Conservation (phyloP, 2,797 vertebrate species). For the Myotis pilosus region DNA sequence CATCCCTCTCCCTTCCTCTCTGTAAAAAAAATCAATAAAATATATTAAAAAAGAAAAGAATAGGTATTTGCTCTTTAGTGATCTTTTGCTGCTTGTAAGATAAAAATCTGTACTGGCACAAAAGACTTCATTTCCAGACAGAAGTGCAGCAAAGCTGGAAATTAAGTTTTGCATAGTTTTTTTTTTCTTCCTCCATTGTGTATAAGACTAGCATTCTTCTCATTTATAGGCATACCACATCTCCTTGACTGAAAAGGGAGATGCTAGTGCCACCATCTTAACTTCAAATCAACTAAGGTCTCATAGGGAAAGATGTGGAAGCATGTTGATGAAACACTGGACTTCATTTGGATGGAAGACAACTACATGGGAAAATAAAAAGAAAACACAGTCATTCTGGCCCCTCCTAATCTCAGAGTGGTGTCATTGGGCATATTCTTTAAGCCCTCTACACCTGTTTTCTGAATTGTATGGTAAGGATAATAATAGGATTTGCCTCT, state of each 20-base stretch:
- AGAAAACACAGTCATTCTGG: background rate
- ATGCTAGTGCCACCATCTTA: background rate
- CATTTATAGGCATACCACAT: background rate
- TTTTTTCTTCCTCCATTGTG: background rate
- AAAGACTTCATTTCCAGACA: background rate
- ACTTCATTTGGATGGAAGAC: conserved; percentile 27
- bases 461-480: background rate
- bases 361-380: conserved; percentile 11
- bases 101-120: conserved; percentile 7
- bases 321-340: background rate
- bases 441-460: background rate
- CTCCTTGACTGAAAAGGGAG: conserved; percentile 26
- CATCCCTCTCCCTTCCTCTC: no score
- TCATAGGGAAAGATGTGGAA: background rate
- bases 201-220: background rate
- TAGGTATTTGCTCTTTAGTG: background rate
- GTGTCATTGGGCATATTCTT: background rate
- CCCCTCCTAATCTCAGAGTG: background rate
- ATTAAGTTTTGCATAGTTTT: background rate
- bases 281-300: background rate
- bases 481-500: background rate
- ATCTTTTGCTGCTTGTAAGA: conserved; percentile 29
- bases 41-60: background rate
- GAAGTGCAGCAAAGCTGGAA: background rate
- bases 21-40: no score